Base-by-base conservation (phyloP, 2,888 invertebrate species). In the Lottia scabra region DNA sequence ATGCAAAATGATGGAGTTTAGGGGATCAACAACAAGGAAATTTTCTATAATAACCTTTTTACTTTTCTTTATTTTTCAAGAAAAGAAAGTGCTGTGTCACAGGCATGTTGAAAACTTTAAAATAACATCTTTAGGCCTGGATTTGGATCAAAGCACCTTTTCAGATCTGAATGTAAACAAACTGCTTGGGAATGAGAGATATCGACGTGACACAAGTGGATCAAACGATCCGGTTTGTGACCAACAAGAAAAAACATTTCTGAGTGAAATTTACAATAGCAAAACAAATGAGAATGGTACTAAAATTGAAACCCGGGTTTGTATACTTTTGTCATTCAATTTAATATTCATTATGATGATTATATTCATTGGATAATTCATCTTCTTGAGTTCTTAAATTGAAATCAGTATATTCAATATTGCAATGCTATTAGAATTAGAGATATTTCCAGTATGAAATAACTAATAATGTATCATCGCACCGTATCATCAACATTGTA, bases 201-300 rank as follows among this genome's bases (percentile, higher is more conserved):
- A 23, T 56, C 56, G 56, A 56, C 56, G 56, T 23, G 56, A 56
- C 19, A 23, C 56, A 19, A 56, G 10, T 23, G 19, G 5, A n/a
- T n/a, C n/a, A 12, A 56, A 3, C 12, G 56, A 56, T 56, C 56
- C 68, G 43, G 63, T 44, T 23, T 69, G 68, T 26, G 12, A n/a
- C 4, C 4, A 69, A 23, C 63, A 69, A 63, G 68, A 69, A 69
- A 15, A 43, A 15, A 46, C 19, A 4, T 69, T 69, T 27, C 27
- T 69, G 8, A 45, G 23, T 44, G 63, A 63, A 63, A 19, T 69
- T 23, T 63, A 23, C 26, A 44, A 26, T 63, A 46, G 63, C 15
- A 69, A n/a, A 23, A 46, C n/a, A 6, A 66, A 56, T 23, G 56
- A 23, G 23, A 56, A 56, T 56, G 56, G 56, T 23, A 56, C 56